Evolutionary conservation across 2,797 vertebrate genomes (phyloP).

Genomic region (Delichon dasypus): DNA sequence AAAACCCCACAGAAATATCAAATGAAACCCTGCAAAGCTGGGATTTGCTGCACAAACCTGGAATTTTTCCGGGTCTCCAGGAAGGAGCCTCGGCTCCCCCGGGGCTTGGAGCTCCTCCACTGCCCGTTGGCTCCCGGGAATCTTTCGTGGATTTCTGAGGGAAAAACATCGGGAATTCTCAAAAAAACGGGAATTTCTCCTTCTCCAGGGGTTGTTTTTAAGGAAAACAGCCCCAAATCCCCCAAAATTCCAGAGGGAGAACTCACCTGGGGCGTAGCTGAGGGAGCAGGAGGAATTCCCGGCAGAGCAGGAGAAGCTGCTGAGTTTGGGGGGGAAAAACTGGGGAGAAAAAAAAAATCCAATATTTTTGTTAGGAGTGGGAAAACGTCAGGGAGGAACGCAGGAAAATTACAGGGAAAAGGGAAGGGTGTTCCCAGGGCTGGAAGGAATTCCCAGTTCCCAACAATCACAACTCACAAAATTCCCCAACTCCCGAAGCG

Average conservation of each 20-base stretch:
- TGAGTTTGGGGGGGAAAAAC: slow-evolving; percentile 61
- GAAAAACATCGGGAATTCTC: accelerated
- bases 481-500: neutral
- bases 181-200: neutral
- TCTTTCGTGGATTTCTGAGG: neutral
- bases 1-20: too few relatives aligned
- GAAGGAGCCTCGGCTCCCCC: neutral
- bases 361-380: neutral
- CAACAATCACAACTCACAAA: too few relatives aligned
- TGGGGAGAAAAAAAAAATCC: neutral
- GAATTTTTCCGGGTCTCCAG: neutral
- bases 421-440: too few relatives aligned
- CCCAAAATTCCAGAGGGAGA: neutral
- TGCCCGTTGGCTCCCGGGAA: neutral
- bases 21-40: accelerated
- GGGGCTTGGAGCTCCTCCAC: neutral
- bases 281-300: slow-evolving; percentile 59
- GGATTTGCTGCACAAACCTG: neutral
- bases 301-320: slow-evolving; percentile 57
- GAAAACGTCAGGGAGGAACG: neutral
- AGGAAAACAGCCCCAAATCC: too few relatives aligned
- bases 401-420: too few relatives aligned
- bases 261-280: slow-evolving; percentile 62
- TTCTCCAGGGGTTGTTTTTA: neutral
- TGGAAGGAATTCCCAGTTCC: neutral